phyloP scores from a whole-genome alignment of 2,888 invertebrate species.

The Vandiemenella viatica region DNA sequence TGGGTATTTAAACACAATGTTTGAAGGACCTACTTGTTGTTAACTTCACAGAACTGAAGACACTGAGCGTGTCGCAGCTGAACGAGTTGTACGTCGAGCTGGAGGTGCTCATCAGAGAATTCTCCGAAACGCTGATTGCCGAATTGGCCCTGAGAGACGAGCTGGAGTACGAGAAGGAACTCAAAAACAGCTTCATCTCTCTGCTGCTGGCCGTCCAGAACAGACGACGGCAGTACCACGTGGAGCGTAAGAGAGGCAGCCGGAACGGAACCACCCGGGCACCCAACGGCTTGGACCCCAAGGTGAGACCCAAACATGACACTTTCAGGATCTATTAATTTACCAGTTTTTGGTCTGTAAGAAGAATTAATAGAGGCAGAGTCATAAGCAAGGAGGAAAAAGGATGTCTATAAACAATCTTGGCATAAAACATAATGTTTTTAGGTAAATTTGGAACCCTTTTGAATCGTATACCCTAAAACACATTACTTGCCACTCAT shows the following conservation, averaged over 20 bases:
- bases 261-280: constrained; percentile 21
- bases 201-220: constrained; percentile 89
- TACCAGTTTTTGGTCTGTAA: too few species aligned
- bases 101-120: constrained; percentile 86
- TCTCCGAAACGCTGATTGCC: constrained; percentile 90
- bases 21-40: not conserved
- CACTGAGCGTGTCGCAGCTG: constrained; percentile 73
- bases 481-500: too few species aligned
- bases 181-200: constrained; percentile 97
- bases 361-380: too few species aligned
- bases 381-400: too few species aligned
- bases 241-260: constrained; percentile 63
- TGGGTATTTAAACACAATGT: too few species aligned
- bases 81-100: constrained; percentile 90
- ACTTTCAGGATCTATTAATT: too few species aligned
- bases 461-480: too few species aligned
- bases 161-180: constrained; percentile 92
- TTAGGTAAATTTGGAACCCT: too few species aligned
- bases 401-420: too few species aligned
- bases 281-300: constrained; percentile 31
- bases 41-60: constrained; percentile 41
- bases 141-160: constrained; percentile 94
- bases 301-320: too few species aligned
- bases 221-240: constrained; percentile 78
- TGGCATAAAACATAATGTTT: too few species aligned